Evolutionary conservation across 2,113 vertebrate genomes (phyloP), one percentile per base, ranked within the genome.

Genomic region (Nettapus auritus): DNA sequence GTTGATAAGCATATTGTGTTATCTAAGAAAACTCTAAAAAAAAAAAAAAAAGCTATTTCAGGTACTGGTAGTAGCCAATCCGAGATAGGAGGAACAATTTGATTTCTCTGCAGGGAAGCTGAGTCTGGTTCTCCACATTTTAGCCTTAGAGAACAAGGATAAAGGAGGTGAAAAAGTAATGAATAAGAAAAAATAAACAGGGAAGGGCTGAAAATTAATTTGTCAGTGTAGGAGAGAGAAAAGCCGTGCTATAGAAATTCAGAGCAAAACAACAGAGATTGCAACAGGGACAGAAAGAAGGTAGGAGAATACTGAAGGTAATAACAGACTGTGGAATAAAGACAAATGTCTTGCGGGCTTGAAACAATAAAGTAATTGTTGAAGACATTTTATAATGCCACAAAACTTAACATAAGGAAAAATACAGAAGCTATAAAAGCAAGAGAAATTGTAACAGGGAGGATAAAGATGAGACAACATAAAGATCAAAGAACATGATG

Each of bases 331-430:
- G 80, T 73, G 40, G 86, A 95, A 90, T 94, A 92, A 95, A 96
- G 90, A 83, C 86, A 90, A 86, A 92, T 68, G 81, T 93, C 95
- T 95, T 68, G 68, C 93, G 90, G 91, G 89, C 64, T 67, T 94
- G 76, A 91, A 95, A 90, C 68, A 95, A 95, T 93, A 85, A 96
- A 96, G 88, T 93, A 95, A 96, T 96, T 97, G 86, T 93, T 93
- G 90, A 86, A 93, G 94, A 95, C 83, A 84, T 90, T 95, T 95
- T 94, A 95, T 88, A 94, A 97, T 86, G 80, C 71, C 90, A 83
- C 95, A 88, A 94, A 95, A 95, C 60, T 94, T 95, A 96, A 93
- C 90, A 91, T 96, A 94, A 93, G 87, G 64, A 86, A 95, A 96
- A 94, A 96, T 80, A 88, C 68, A 93, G 87, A 91, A 6, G 9